These are phyloP conservation scores for Cranoglanis bouderius DNA, from an alignment of 2,113 vertebrate genomes.

Conservation along the genomic window DNA sequence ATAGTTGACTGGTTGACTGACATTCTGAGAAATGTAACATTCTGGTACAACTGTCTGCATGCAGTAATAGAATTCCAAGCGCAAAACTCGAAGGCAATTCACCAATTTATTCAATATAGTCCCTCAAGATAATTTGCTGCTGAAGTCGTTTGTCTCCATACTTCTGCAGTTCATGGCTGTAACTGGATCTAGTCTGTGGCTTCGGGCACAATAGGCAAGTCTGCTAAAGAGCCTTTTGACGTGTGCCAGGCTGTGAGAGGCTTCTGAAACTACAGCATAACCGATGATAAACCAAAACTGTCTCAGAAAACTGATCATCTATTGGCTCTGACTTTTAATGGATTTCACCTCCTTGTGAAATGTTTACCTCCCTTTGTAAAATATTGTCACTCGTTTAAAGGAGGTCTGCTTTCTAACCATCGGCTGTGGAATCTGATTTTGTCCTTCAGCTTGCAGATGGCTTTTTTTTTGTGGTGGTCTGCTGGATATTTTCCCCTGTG, in stretches of 20 bases:
- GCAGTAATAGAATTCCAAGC: not conserved
- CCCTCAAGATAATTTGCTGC: not conserved
- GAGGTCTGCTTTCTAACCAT: constrained; percentile 47
- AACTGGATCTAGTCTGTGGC: constrained; percentile 1
- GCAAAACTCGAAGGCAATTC: not conserved
- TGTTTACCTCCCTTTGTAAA: constrained; percentile 52
- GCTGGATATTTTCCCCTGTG: constrained; percentile 37
- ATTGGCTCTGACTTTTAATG: constrained; percentile 39
- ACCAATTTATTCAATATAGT: not conserved
- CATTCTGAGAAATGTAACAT: not conserved
- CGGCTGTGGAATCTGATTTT: constrained; percentile 27
- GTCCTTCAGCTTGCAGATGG: constrained; percentile 4
- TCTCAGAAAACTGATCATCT: constrained; percentile 53
- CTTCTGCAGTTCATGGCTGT: not conserved
- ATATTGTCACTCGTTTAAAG: constrained; percentile 53
- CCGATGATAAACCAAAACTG: constrained; percentile 25
- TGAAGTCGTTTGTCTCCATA: not conserved
- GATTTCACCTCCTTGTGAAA: constrained; percentile 39
- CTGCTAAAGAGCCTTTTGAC: constrained; percentile 59
- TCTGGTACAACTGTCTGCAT: not conserved
- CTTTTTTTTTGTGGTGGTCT: constrained; percentile 19
- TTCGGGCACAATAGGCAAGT: constrained; percentile 55
- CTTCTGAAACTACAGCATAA: constrained; percentile 43
- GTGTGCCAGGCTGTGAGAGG: constrained; percentile 51
- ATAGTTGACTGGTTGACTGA: not conserved